phyloP scores from a whole-genome alignment of 1,140 invertebrate genomes.

The Megalonaias nervosa region DNA sequence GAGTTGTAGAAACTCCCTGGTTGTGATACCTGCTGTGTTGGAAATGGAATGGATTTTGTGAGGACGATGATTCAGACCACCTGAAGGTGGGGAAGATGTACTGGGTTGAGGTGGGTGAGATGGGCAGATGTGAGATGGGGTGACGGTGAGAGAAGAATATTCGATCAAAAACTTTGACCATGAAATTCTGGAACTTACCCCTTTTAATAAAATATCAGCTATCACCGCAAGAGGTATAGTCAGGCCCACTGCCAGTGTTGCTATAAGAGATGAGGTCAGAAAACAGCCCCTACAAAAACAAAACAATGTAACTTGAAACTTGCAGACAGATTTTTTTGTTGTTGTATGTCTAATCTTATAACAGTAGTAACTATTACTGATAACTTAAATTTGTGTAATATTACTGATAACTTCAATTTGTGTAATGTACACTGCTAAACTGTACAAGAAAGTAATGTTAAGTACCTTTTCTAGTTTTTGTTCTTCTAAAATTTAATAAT shows the following conservation, averaged over 20 bases:
- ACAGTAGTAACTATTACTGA: background rate
- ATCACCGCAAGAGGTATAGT: slow-evolving; percentile 90
- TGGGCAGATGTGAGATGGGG: background rate
- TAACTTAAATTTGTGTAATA: no score
- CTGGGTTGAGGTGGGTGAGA: no score
- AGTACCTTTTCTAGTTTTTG: no score
- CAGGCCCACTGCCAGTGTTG: slow-evolving; percentile 85
- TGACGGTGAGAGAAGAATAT: background rate
- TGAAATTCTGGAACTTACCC: slow-evolving; percentile 58
- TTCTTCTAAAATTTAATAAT: no score
- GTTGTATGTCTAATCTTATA: background rate
- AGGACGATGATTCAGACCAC: no score
- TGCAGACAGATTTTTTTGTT: background rate
- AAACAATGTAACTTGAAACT: background rate
- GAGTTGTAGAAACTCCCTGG: no score
- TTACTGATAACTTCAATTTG: background rate
- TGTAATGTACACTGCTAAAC: no score
- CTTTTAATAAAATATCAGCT: slow-evolving; percentile 84
- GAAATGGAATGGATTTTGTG: no score
- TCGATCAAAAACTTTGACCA: background rate
- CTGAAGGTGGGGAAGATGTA: no score
- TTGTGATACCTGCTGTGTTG: no score
- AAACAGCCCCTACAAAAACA: slow-evolving; percentile 84
- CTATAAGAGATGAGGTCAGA: slow-evolving; percentile 89
- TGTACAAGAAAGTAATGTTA: no score